Evolutionary conservation across 2,113 vertebrate species (phyloP).

Genomic region (Aegithalos caudatus): DNA sequence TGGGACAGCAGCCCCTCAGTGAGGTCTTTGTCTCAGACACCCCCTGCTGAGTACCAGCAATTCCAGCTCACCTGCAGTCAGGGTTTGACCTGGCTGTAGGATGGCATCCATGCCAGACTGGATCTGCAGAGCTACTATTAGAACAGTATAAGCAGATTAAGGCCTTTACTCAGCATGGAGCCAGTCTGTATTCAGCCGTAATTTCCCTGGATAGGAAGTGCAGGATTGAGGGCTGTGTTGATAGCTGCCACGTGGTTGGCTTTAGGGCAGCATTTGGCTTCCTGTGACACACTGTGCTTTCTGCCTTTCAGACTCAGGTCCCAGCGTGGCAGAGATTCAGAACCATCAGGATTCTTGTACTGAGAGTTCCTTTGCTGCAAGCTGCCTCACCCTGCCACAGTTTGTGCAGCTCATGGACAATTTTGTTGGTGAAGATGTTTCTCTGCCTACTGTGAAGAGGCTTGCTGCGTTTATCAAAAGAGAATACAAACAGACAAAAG

Average conservation of each 20-base stretch:
- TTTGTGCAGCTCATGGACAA: constrained; percentile 79
- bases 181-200: background rate
- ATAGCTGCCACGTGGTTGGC: background rate
- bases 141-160: background rate
- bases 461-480: constrained; percentile 65
- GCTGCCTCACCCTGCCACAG: constrained; percentile 62
- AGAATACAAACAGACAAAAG: constrained; percentile 71
- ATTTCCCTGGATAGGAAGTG: background rate
- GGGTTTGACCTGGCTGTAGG: background rate
- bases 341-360: background rate
- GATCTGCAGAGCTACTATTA: background rate
- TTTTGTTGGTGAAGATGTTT: constrained; percentile 64
- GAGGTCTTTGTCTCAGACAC: background rate
- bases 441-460: constrained; percentile 45
- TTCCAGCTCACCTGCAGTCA: background rate
- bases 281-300: background rate
- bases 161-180: background rate
- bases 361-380: constrained; percentile 55
- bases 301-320: constrained; percentile 59
- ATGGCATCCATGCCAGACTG: background rate
- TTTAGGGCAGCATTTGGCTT: background rate
- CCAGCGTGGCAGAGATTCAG: constrained; percentile 58
- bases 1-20: background rate
- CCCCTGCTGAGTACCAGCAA: background rate
- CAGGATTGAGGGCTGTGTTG: background rate